These are phyloP conservation scores for Luperina testacea DNA, from an alignment of 2,888 invertebrate species.

Conservation along the genomic window DNA sequence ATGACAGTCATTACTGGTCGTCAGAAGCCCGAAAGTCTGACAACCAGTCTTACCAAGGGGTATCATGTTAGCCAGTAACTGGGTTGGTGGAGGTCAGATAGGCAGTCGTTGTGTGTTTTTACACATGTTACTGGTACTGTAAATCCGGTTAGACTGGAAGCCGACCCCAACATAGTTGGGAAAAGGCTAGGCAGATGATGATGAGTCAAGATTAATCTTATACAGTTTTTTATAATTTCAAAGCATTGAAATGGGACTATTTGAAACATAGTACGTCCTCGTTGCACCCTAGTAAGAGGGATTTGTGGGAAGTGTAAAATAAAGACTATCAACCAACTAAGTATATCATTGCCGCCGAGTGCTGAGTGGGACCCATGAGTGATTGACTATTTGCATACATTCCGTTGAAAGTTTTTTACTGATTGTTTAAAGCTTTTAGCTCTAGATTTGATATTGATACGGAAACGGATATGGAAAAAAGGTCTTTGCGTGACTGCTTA, in stretches of 20 bases:
- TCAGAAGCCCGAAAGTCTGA: too few species aligned
- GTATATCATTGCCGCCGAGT: background rate
- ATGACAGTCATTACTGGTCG: too few species aligned
- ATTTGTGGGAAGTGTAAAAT: background rate
- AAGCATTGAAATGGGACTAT: background rate
- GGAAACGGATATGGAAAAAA: background rate
- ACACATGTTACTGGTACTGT: too few species aligned
- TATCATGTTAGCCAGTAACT: too few species aligned
- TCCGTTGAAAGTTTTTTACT: background rate
- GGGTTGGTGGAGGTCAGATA: too few species aligned
- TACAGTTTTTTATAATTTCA: background rate
- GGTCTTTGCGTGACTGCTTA: background rate
- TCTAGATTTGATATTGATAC: background rate
- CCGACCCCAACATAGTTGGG: too few species aligned
- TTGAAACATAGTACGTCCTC: background rate
- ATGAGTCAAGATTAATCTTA: background rate
- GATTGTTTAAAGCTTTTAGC: background rate
- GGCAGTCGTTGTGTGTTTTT: too few species aligned
- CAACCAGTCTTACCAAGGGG: too few species aligned
- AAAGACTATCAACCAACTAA: background rate
- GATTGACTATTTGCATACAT: constrained; percentile 1
- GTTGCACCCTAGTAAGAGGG: too few species aligned
- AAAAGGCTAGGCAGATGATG: too few species aligned
- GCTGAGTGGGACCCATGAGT: background rate
- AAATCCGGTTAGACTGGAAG: too few species aligned